A percentile compares a stretch with the other conserved stretches of the same genome.
Evolutionary conservation across 1,140 invertebrate species (phyloP).

Genomic region (Drosophila bifasciata): DNA sequence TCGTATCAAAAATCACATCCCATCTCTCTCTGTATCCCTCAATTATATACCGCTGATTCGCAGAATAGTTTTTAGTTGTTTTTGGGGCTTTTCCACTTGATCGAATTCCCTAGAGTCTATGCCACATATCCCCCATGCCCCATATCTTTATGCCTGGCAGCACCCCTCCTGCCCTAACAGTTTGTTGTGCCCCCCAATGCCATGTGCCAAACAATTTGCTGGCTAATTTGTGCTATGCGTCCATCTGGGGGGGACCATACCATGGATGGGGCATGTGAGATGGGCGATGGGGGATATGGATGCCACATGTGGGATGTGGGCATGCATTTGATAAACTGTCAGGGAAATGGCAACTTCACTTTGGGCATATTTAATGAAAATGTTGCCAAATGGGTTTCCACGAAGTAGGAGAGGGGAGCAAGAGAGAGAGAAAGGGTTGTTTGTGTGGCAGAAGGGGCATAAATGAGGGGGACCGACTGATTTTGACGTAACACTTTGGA

Average conservation of each 20-base stretch:
- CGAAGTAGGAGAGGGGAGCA: constrained; percentile 1
- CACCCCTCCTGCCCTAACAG: constrained; percentile 28
- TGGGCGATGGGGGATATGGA: background rate
- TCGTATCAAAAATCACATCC: constrained; percentile 5
- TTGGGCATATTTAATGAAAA: constrained; percentile 82
- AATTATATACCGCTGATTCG: constrained; percentile 39
- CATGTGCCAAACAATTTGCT: constrained; percentile 75
- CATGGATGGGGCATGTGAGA: background rate
- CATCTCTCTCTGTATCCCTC: constrained; percentile 10
- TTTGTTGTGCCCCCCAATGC: constrained; percentile 27
- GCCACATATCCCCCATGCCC: background rate
- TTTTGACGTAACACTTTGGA: constrained; percentile 81
- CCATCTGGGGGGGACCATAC: background rate
- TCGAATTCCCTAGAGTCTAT: constrained; percentile 16
- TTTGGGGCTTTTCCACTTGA: constrained; percentile 51
- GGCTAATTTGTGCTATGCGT: constrained; percentile 74
- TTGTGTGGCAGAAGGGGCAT: background rate
- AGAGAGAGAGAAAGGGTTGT: no score
- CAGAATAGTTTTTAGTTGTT: constrained; percentile 42
- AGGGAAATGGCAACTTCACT: constrained; percentile 80
- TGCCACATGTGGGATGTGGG: constrained; percentile 7
- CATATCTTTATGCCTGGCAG: background rate
- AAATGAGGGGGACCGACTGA: constrained; percentile 38
- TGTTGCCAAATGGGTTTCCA: constrained; percentile 71
- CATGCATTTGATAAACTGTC: constrained; percentile 81